Evolutionary conservation across 2,113 vertebrate genomes (phyloP), one percentile per base, ranked within the genome.

Genomic region (Cygnus atratus): DNA sequence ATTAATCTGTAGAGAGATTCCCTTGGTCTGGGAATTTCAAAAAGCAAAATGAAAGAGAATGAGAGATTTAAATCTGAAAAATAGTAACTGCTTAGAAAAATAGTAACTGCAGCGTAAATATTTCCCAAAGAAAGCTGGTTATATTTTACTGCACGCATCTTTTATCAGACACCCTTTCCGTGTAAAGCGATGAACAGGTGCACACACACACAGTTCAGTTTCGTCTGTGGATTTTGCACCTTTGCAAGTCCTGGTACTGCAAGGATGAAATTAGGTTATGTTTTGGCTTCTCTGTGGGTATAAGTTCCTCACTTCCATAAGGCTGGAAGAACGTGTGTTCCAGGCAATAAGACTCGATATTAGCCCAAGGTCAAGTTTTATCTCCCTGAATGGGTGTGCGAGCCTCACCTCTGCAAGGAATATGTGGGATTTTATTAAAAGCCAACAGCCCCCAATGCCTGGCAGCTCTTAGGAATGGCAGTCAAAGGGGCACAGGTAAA

Each of bases 21-120:
- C 28, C 46, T 87, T 84, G 73, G 83, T 87, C 70, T 91, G 93
- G 95, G 88, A 95, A 95, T 94, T 86, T 84, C 74, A 73, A 84
- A 89, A 92, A 90, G 73, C 77, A 90, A 92, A 95, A 94, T 96
- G 84, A 96, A 96, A 97, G 89, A 57, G 96, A 97, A 96, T 83
- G 58, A 84, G 87, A 94, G 71, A 93, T 93, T 89, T 87, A 77
- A 82, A 88, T 93, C 89, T 92, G 86, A 90, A 91, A 93, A 95
- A 57, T 16, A 79, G 67, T 63, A 86, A 78, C 67, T 94, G 46
- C 74, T 96, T 93, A 86, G 81, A 73, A 95, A 48, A 48, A 48
- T 48, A 48, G 46, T 48, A 48, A 48, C 46, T 48, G 70, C 54
- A 92, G 72, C 12, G 6, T 54, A 91, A 81, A 43, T 93, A 88